Conservation (phyloP, 2,113 vertebrate species). For the Grammomys dolichurus region DNA sequence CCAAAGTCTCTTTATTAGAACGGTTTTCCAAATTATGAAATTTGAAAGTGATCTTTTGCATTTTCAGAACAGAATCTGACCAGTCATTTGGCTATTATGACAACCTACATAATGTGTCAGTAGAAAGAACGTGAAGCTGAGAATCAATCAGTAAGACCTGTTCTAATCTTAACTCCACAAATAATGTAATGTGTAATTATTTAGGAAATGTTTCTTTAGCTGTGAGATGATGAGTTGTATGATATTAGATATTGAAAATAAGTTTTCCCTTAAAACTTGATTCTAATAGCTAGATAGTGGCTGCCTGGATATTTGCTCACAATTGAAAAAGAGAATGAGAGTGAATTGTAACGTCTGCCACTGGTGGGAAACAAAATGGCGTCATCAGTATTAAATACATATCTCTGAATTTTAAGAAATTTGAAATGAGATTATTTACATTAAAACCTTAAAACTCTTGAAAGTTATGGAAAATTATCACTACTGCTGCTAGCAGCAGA, state of each 20-base stretch:
- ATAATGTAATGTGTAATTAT: slow-evolving; percentile 6
- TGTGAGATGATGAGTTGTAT: not conserved
- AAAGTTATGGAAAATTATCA: not conserved
- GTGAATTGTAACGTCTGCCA: not conserved
- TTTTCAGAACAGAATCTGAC: slow-evolving; percentile 47
- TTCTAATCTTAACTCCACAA: not conserved
- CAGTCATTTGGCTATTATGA: not conserved
- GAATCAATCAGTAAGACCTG: not conserved
- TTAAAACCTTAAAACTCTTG: slow-evolving; percentile 19
- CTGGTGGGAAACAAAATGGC: not conserved
- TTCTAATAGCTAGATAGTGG: not conserved
- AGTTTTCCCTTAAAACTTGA: not conserved
- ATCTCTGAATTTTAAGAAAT: slow-evolving; percentile 6
- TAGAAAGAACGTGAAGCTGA: not conserved
- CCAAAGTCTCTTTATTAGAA: slow-evolving; percentile 67
- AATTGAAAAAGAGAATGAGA: not conserved
- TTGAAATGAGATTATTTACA: not conserved
- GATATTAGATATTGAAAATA: not conserved
- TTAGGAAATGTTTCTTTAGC: slow-evolving; percentile 19
- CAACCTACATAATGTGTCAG: not conserved
- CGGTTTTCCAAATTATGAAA: slow-evolving; percentile 63
- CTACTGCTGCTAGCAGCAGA: not conserved
- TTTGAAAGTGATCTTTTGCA: slow-evolving; percentile 49
- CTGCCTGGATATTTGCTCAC: not conserved
- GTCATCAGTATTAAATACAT: not conserved